Evolutionary conservation across 2,797 vertebrate species (phyloP), one percentile per base, ranked within the genome.

Genomic region (Dromococcyx pavoninus): DNA sequence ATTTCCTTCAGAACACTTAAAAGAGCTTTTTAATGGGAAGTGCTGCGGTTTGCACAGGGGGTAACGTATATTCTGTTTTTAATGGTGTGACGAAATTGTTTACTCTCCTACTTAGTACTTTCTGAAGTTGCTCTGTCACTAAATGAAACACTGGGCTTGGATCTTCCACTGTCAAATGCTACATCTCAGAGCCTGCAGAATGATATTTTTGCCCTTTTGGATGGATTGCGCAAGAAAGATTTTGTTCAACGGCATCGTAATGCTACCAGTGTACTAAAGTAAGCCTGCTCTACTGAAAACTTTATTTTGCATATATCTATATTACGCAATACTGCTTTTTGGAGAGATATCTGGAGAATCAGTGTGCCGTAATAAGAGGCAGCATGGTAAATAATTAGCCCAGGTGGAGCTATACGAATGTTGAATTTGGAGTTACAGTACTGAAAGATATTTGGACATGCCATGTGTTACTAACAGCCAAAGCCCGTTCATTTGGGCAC

Each of bases 231-330:
- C 82, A 83, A 53, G 48, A 95, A 97, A 39, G 84, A 97, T 79
- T 97, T 99, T 44, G 93, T 65, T 8, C 89, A 83, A 0, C 78
- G 88, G 58, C 92, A 89, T 7, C 76, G 65, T 43, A 93, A 95
- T 17, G 97, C 97, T 77, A 96, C 85, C 53, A 88, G 78, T 57
- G 97, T 98, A 88, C 97, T 98, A 27, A 97, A 97, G 99, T 99
- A 97, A 97, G 96, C 13, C 17, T 70, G 5, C 95, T 86, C 27
- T 54, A 27, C 30, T 27, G 27, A 78, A 62, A 89, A 8, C 27
- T 50, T 64, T 5, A 12, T 73, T 93, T 88, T 5, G 1, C 2
- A 0, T 33, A 3, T 67, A 25, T 67, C 23, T 84, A 3, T 74
- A 23, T 22, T 57, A 11, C 21, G 16, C 17, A 56, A 10, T 41